Conservation (phyloP, 2,797 vertebrate species). For the Numenius phaeopus region DNA sequence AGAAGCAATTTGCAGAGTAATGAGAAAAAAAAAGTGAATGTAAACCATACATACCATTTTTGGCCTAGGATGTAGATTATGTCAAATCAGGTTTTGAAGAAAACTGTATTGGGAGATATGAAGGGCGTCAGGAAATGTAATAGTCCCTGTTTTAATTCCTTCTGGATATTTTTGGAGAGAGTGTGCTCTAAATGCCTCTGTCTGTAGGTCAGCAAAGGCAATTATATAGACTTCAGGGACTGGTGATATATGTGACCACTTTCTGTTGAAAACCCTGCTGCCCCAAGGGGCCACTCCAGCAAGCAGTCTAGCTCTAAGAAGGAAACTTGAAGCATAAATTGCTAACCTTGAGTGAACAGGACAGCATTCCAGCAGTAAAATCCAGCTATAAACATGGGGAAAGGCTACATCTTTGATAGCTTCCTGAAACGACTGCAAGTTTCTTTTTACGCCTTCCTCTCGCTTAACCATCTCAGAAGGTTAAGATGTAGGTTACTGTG, state of each 20-base stretch:
- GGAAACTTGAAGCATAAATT: background rate
- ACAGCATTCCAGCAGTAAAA: conserved; percentile 31
- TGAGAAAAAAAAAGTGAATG: background rate
- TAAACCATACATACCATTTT: background rate
- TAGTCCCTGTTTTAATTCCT: background rate
- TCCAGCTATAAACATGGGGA: background rate
- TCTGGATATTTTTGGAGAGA: conserved; percentile 18
- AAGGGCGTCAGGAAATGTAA: background rate
- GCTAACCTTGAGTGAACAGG: background rate
- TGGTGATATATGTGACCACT: conserved; percentile 17
- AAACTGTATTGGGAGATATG: background rate
- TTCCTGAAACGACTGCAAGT: background rate
- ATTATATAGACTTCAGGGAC: background rate
- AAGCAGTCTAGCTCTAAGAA: background rate
- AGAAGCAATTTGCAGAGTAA: background rate
- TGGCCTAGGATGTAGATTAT: background rate
- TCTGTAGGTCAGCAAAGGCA: conserved; percentile 12
- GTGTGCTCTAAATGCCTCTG: background rate
- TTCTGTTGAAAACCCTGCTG: conserved; percentile 35
- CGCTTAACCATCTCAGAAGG: background rate
- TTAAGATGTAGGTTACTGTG: background rate
- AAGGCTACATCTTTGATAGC: background rate
- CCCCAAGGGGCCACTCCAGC: background rate
- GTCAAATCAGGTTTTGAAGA: background rate
- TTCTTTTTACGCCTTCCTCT: background rate